phyloP scores from a whole-genome alignment of 2,113 vertebrate species.

The Chascanopsetta lugubris region DNA sequence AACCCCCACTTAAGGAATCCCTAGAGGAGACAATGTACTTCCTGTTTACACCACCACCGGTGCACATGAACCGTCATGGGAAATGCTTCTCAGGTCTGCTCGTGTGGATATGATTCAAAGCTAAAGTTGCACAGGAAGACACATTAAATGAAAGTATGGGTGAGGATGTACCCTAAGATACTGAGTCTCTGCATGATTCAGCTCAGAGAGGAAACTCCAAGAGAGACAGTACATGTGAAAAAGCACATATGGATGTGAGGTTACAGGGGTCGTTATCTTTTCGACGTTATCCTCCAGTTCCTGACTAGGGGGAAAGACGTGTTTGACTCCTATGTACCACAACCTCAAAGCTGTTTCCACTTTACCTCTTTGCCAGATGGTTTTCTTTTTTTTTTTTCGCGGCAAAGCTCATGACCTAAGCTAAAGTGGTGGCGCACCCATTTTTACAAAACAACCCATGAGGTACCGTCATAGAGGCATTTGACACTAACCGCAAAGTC shows the following conservation, averaged over 20 bases:
- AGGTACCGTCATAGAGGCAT: not conserved
- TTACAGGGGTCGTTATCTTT: slow-evolving; percentile 24
- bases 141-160: not conserved
- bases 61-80: too few relatives aligned
- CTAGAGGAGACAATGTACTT: too few relatives aligned
- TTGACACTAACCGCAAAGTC: not conserved
- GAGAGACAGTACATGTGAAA: slow-evolving; percentile 9
- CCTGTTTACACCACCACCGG: too few relatives aligned
- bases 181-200: not conserved
- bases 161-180: not conserved
- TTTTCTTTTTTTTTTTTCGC: slow-evolving; percentile 41
- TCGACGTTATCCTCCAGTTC: not conserved
- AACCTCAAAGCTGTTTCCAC: slow-evolving; percentile 32
- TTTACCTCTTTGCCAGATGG: slow-evolving; percentile 31
- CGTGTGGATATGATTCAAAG: too few relatives aligned
- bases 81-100: too few relatives aligned
- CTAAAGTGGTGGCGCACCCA: slow-evolving; percentile 58
- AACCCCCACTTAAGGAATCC: too few relatives aligned
- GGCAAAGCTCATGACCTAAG: slow-evolving; percentile 46
- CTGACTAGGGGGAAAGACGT: slow-evolving; percentile 2
- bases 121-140: too few relatives aligned
- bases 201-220: slow-evolving; percentile 13
- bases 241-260: slow-evolving; percentile 25
- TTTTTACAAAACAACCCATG: slow-evolving; percentile 1
- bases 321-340: slow-evolving; percentile 13